Evolutionary conservation across 2,113 vertebrate genomes (phyloP), one percentile per base, ranked within the genome.

Genomic region (Tringa solitaria): DNA sequence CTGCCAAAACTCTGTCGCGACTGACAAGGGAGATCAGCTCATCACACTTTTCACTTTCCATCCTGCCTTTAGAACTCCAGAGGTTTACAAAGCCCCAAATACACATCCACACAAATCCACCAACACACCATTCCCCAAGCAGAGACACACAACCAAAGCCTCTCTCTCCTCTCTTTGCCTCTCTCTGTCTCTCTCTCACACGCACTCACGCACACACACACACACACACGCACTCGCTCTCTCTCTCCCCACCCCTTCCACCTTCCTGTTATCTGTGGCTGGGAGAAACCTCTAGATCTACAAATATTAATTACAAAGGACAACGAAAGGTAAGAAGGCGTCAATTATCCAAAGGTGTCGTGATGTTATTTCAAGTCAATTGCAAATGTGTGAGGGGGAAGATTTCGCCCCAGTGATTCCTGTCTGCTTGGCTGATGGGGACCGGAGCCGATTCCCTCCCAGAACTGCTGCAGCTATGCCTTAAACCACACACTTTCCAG

Each of bases 271-370:
- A 95, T 97, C 97, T 97, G 95, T 91, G 97, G 87, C 97, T 97
- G 80, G 78, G 94, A 97, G 97, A 97, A 91, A 96, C 97, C 97
- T 95, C 97, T 97, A 97, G 97, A 97, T 97, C 97, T 95, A 93
- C 98, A 97, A 97, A 97, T 98, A 98, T 97, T 98, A 97, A 98
- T 97, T 94, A 93, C 97, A 93, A 98, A 97, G 97, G 96, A 97
- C 97, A 96, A 95, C 93, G 90, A 90, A 98, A 98, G 98, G 98
- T 98, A 98, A 98, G 98, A 93, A 91, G 97, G 95, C 90, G 72
- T 97, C 96, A 97, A 97, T 98, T 98, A 98, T 98, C 97, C 97
- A 95, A 96, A 97, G 96, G 95, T 97, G 97, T 95, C 93, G 96
- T 97, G 96, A 94, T 97, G 93, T 97, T 96, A 96, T 96, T 97